Evolutionary conservation across 2,113 vertebrate genomes (phyloP).

Genomic region (Corythoichthys intestinalis): DNA sequence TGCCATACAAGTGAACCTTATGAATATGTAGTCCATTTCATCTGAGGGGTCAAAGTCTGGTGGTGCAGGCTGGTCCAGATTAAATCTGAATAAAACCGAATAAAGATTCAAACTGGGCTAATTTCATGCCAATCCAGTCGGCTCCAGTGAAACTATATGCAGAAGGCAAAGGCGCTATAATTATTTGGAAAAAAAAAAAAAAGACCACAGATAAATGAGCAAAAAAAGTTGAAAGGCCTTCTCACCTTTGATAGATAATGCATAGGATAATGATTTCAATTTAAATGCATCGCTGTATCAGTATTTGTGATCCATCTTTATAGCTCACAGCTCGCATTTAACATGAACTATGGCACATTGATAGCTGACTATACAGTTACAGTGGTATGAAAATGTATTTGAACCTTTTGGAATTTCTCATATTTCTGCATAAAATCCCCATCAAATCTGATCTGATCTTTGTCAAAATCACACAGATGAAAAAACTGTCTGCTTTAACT

Average conservation of each 20-base stretch:
- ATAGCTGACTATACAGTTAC: background rate
- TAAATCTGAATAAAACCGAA: slow-evolving; percentile 70
- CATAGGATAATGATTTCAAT: slow-evolving; percentile 60
- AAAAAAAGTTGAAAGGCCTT: slow-evolving; percentile 52
- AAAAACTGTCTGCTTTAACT: no score
- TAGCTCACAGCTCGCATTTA: slow-evolving; percentile 57
- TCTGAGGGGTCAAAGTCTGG: slow-evolving; percentile 60
- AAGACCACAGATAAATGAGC: slow-evolving; percentile 67
- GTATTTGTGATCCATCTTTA: slow-evolving; percentile 52
- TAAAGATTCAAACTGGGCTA: slow-evolving; percentile 67
- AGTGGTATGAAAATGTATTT: background rate
- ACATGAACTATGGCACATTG: slow-evolving; percentile 45
- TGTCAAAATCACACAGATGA: no score
- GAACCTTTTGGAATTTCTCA: no score
- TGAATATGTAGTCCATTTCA: slow-evolving; percentile 72
- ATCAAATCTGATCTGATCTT: no score
- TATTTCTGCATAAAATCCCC: no score
- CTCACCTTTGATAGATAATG: slow-evolving; percentile 51
- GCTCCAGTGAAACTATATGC: slow-evolving; percentile 66
- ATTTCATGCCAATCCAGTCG: slow-evolving; percentile 73
- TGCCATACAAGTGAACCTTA: slow-evolving; percentile 67
- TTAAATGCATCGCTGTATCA: slow-evolving; percentile 69
- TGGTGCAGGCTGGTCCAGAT: slow-evolving; percentile 61
- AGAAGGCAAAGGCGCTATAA: slow-evolving; percentile 52
- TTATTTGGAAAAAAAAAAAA: slow-evolving; percentile 57